phyloP scores from a whole-genome alignment of 2,113 vertebrate genomes.

The Ptilorrhoa leucosticta region DNA sequence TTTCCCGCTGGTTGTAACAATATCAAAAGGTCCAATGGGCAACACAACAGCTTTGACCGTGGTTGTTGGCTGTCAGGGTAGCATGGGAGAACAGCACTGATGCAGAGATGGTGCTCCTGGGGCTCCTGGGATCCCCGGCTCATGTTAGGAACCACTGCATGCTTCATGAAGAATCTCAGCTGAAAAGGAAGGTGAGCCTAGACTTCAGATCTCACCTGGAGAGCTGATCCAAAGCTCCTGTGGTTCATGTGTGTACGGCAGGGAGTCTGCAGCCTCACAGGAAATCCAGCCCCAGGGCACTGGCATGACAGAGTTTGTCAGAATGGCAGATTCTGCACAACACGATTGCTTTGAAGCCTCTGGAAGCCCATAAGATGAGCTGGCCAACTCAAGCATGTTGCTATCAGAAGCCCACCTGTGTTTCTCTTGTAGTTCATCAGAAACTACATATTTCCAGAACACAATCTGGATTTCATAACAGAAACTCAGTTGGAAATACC shows the following conservation, averaged over 20 bases:
- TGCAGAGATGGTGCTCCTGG: background rate
- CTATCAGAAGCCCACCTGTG: constrained; percentile 32
- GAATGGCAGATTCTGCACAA: background rate
- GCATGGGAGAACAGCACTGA: background rate
- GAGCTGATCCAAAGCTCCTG: background rate
- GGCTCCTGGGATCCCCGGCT: background rate
- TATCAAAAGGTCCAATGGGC: background rate
- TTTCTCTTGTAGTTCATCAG: background rate
- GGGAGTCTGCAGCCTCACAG: background rate
- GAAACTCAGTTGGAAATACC: background rate
- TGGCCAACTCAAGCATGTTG: background rate
- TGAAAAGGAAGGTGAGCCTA: background rate
- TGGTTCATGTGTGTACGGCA: background rate
- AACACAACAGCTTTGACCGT: background rate
- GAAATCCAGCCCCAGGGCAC: background rate
- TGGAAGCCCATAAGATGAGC: background rate
- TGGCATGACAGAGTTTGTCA: background rate
- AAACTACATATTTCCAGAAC: background rate
- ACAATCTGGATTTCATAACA: constrained; percentile 32
- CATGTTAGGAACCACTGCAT: background rate
- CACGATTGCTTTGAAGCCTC: background rate
- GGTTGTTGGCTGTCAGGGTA: background rate
- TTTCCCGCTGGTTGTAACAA: background rate
- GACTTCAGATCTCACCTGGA: background rate
- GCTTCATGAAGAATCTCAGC: background rate